These are phyloP conservation scores for Paraescarpia echinospica DNA, from an alignment of 1,140 invertebrate genomes.

Conservation along the genomic window DNA sequence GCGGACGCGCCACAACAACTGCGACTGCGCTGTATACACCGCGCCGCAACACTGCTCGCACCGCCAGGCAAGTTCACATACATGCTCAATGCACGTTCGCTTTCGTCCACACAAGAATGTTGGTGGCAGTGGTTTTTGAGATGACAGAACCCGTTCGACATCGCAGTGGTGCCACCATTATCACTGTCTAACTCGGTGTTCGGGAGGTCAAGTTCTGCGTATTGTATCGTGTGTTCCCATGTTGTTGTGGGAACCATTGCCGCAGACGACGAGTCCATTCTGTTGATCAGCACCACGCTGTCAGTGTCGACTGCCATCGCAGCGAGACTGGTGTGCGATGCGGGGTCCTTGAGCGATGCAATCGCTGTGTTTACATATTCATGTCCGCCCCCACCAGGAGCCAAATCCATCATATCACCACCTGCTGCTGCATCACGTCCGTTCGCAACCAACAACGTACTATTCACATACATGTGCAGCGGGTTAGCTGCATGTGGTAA, in stretches of 20 bases:
- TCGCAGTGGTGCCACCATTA: not conserved
- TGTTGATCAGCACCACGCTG: not conserved
- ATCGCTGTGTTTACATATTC: not conserved
- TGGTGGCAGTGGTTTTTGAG: constrained; percentile 6
- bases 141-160: constrained; percentile 8
- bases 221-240: constrained; percentile 14
- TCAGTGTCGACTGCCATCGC: not conserved
- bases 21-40: not conserved
- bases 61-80: not conserved
- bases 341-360: not conserved
- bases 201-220: constrained; percentile 16
- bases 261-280: constrained; percentile 4
- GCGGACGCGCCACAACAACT: not conserved
- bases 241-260: not conserved
- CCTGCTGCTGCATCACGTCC: not conserved
- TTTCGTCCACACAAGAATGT: not conserved
- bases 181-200: not conserved
- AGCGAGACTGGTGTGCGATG: not conserved
- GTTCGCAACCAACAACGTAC: not conserved
- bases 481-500: not conserved
- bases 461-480: not conserved
- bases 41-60: not conserved
- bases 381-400: not conserved
- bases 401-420: not conserved
- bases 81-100: not conserved